Percentiles rank a stretch among this genome's conserved stretches.
phyloP scores from a whole-genome alignment of 2,113 vertebrate species.

The Chamaea fasciata region DNA sequence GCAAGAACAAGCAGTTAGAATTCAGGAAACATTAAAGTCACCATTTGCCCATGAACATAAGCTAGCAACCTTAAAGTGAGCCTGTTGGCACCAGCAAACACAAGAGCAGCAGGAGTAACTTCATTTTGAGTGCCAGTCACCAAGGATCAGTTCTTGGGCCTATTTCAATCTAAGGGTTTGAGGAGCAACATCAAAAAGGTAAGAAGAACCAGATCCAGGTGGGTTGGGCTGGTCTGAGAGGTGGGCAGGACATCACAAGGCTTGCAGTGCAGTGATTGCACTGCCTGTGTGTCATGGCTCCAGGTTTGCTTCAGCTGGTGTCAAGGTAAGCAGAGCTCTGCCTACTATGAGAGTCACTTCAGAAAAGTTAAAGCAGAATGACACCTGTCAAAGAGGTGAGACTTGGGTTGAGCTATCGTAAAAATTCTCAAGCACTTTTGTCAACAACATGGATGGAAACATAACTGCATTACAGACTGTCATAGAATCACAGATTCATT shows the following conservation, averaged over 20 bases:
- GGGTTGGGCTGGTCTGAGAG: background rate
- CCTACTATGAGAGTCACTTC: background rate
- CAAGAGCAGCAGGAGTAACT: background rate
- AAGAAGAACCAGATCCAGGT: background rate
- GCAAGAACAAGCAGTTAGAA: background rate
- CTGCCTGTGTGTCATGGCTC: background rate
- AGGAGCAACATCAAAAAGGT: background rate
- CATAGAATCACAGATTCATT: background rate
- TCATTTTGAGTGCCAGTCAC: background rate
- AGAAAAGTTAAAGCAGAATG: background rate
- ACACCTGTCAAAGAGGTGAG: background rate
- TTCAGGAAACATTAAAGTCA: background rate
- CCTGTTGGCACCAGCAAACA: background rate
- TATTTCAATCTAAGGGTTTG: background rate
- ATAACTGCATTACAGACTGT: background rate
- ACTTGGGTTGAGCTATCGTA: background rate
- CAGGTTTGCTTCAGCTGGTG: background rate
- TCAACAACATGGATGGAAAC: background rate
- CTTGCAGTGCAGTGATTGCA: background rate
- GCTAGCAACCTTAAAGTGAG: background rate
- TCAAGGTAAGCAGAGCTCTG: background rate
- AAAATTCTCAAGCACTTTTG: background rate
- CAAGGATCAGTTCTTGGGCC: background rate
- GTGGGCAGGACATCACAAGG: background rate
- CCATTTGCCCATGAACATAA: background rate